Evolutionary conservation across 2,797 vertebrate genomes (phyloP).

Genomic region (Scolopax bukidnonensis): DNA sequence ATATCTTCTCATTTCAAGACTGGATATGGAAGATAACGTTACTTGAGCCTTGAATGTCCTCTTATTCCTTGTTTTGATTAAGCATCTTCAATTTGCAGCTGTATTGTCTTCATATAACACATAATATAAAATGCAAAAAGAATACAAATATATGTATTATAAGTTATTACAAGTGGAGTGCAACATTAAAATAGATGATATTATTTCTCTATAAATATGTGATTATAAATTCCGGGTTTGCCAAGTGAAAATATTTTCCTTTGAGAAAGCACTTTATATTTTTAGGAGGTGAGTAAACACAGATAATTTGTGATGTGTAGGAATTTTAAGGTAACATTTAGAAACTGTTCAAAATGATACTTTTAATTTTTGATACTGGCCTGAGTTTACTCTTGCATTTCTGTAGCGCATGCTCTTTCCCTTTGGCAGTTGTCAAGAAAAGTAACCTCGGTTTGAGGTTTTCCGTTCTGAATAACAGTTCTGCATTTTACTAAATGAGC

Average conservation of each 20-base stretch:
- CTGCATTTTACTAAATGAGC: constrained; percentile 1
- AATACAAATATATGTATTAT: background rate
- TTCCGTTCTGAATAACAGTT: background rate
- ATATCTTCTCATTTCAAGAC: background rate
- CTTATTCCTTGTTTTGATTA: background rate
- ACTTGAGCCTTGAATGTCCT: background rate
- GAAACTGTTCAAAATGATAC: background rate
- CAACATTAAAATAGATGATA: background rate
- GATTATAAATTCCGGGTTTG: background rate
- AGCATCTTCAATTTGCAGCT: background rate
- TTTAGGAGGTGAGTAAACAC: background rate
- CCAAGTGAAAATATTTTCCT: background rate
- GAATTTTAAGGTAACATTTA: background rate
- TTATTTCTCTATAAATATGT: background rate
- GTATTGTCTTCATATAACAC: background rate
- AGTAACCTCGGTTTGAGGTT: background rate
- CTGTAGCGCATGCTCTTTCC: background rate
- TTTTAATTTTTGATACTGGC: background rate
- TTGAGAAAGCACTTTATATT: background rate
- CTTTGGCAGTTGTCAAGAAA: background rate
- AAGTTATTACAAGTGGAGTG: background rate
- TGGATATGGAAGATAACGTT: background rate
- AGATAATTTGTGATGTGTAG: background rate
- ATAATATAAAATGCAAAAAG: background rate
- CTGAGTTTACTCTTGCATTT: background rate